Evolutionary conservation across 2,113 vertebrate species (phyloP), one percentile per base, ranked within the genome.

Genomic region (Esox niger): DNA sequence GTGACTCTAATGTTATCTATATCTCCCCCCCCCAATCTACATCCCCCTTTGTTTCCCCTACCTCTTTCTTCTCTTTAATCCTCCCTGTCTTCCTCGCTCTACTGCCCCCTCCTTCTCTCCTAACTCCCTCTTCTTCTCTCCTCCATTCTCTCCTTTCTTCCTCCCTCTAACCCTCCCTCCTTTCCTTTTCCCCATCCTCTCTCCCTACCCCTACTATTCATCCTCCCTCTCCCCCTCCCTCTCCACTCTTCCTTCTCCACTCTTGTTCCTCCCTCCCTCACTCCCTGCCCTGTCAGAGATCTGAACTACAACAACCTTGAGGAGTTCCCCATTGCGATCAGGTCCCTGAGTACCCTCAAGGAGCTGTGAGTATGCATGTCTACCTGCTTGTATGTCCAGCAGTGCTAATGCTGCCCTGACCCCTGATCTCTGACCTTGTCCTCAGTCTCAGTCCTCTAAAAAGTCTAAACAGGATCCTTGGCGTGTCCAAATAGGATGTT

Each of bases 331-430:
- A 76, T 83, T 43, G 93, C 94, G 54, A 91, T 97, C 85, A 93
- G 81, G 75, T 92, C 93, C 2, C 92, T 98, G 60, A 85, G 83
- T 66, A 94, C 94, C 79, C 93, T 98, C 55, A 96, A 95, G 82
- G 95, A 98, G 78, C 89, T 97, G 96, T 98, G 89, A 96, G 95
- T 94, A 84, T 74, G 76, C 62, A 79, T 30, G 55, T 23, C 31
- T 8, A 13, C 23, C 20, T 47, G 23, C 15, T 17, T 31, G 7
- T 49, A 10, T 26, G 2, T 6, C 26, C 54, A 56, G 54, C 54
- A 8, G 15, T 56, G 25, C 21, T 84, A 57, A 23, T 5, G 1
- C 43, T 25, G 3, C 54, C 7, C 26, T 57, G 23, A 57, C 26
- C 55, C 26, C 57, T 59, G 27, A 59, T 29, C 57, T 20, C 29